Evolutionary conservation across 2,888 invertebrate genomes (phyloP).

Genomic region (Cheiracanthium punctorium): DNA sequence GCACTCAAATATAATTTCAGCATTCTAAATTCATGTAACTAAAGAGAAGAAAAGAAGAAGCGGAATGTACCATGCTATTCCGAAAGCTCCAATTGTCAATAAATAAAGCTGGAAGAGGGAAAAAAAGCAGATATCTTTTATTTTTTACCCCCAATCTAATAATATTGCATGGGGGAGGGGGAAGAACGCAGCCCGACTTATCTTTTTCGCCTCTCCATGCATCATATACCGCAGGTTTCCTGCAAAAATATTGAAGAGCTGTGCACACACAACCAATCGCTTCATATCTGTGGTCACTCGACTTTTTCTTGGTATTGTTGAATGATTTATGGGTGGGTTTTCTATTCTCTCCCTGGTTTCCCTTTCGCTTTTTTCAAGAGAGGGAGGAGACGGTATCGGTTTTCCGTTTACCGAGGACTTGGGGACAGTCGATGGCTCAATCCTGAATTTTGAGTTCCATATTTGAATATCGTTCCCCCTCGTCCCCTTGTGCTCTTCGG

Average conservation of each 20-base stretch:
- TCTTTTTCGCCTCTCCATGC: background rate
- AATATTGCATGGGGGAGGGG: too few species aligned
- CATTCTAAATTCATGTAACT: too few species aligned
- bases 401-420: background rate
- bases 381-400: background rate
- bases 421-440: background rate
- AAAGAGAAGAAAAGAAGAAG: too few species aligned
- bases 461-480: background rate
- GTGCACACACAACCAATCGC: background rate
- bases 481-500: too few species aligned
- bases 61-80: too few species aligned
- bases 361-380: background rate
- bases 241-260: background rate
- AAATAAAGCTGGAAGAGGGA: too few species aligned
- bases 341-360: background rate
- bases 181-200: background rate
- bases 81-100: too few species aligned
- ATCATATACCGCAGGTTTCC: background rate
- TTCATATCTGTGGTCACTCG: slow-evolving; percentile 3
- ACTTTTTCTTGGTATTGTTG: slow-evolving; percentile 5
- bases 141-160: too few species aligned
- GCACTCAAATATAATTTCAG: too few species aligned
- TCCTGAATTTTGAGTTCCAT: background rate
- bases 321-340: background rate
- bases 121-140: too few species aligned